Evolutionary conservation across 1,140 invertebrate species (phyloP).

Genomic region (Choristoneura fumiferana): DNA sequence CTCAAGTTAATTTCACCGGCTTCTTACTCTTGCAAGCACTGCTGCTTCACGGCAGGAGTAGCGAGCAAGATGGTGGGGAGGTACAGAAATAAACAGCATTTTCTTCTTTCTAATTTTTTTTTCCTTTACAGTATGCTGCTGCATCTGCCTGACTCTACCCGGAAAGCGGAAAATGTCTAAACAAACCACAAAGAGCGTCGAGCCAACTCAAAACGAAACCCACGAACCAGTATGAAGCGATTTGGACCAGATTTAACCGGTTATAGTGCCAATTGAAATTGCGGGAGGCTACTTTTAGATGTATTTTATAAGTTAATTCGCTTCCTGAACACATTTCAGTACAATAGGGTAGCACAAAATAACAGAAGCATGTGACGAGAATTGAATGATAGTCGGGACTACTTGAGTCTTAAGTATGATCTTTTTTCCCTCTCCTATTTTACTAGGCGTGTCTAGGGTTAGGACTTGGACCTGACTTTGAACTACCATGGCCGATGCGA

Average conservation of each 20-base stretch:
- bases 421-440: no score
- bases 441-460: no score
- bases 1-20: no score
- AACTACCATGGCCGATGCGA: no score
- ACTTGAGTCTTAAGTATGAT: no score
- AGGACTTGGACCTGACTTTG: no score
- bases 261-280: background rate
- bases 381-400: no score
- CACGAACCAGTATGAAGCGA: slow-evolving; percentile 60
- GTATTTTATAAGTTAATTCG: background rate
- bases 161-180: slow-evolving; percentile 32
- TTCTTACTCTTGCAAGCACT: no score
- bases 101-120: slow-evolving; percentile 14
- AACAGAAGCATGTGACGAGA: background rate
- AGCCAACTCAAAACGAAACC: slow-evolving; percentile 49
- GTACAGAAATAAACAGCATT: no score
- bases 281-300: background rate
- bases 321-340: background rate
- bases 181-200: slow-evolving; percentile 30
- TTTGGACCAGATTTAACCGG: slow-evolving; percentile 20
- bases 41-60: no score
- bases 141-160: slow-evolving; percentile 59
- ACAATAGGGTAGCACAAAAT: background rate
- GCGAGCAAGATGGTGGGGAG: no score
- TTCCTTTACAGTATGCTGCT: slow-evolving; percentile 56